phyloP scores from a whole-genome alignment of 1,140 invertebrate species.

The Papilio polytes region DNA sequence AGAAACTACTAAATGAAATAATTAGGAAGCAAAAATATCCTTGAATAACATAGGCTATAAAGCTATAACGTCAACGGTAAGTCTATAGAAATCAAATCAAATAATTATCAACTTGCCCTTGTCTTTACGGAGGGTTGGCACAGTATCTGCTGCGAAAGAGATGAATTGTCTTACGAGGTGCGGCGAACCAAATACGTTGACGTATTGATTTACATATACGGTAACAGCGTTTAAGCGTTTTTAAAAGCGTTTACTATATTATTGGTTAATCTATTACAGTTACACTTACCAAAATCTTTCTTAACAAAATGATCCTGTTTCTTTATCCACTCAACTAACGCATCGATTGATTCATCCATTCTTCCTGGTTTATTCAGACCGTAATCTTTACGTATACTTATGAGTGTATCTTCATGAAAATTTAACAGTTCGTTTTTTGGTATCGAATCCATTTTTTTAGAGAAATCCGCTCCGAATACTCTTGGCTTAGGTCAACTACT shows the following conservation, averaged over 20 bases:
- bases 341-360: slow-evolving; percentile 51
- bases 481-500: too few relatives aligned
- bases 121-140: too few relatives aligned
- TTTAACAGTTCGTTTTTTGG: slow-evolving; percentile 36
- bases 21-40: too few relatives aligned
- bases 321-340: slow-evolving; percentile 52
- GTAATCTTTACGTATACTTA: slow-evolving; percentile 47
- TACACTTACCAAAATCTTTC: slow-evolving; percentile 56
- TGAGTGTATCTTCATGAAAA: slow-evolving; percentile 47
- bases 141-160: too few relatives aligned
- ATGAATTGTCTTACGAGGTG: too few relatives aligned
- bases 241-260: neutral
- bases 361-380: slow-evolving; percentile 48
- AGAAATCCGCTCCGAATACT: neutral
- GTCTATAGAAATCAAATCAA: too few relatives aligned
- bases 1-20: too few relatives aligned
- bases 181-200: too few relatives aligned
- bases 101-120: too few relatives aligned
- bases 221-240: too few relatives aligned
- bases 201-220: neutral
- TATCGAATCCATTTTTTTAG: slow-evolving; percentile 44
- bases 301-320: slow-evolving; percentile 55
- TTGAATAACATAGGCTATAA: too few relatives aligned
- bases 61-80: too few relatives aligned
- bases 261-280: neutral